phyloP scores from a whole-genome alignment of 2,888 invertebrate genomes.

The Dermolepida albohirtum region DNA sequence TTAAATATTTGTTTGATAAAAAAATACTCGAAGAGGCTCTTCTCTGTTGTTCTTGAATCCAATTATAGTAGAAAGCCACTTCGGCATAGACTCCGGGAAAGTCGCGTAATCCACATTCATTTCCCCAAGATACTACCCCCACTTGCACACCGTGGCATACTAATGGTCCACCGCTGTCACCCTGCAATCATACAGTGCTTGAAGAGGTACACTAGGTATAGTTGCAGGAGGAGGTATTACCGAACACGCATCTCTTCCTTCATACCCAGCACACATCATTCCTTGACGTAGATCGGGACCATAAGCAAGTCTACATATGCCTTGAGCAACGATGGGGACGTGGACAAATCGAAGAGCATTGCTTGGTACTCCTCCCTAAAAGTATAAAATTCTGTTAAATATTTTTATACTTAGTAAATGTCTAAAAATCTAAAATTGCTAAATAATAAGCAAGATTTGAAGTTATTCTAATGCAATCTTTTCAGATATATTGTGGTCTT shows the following conservation, averaged over 20 bases:
- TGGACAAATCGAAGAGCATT: not conserved
- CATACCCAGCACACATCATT: conserved; percentile 19
- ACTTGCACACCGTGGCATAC: conserved; percentile 46
- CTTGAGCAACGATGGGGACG: not conserved
- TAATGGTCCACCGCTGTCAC: conserved; percentile 51
- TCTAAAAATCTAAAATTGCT: no score
- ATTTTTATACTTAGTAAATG: no score
- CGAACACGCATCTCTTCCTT: conserved; percentile 13
- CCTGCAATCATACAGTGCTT: conserved; percentile 40
- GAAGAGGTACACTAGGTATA: not conserved
- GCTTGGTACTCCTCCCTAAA: conserved; percentile 23
- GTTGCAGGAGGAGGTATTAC: not conserved
- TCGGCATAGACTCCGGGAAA: conserved; percentile 50
- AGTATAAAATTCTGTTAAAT: no score
- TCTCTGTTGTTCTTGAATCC: conserved; percentile 44
- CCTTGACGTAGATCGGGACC: not conserved
- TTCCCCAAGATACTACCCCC: conserved; percentile 50
- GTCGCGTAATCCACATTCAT: conserved; percentile 44
- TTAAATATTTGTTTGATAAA: not conserved
- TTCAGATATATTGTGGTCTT: no score
- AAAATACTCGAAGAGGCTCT: not conserved
- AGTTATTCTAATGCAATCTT: no score
- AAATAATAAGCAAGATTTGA: no score
- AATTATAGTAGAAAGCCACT: conserved; percentile 46
- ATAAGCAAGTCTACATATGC: not conserved